These are phyloP conservation scores for Xiphophorus birchmanni DNA, from an alignment of 2,797 vertebrate genomes.

Conservation along the genomic window DNA sequence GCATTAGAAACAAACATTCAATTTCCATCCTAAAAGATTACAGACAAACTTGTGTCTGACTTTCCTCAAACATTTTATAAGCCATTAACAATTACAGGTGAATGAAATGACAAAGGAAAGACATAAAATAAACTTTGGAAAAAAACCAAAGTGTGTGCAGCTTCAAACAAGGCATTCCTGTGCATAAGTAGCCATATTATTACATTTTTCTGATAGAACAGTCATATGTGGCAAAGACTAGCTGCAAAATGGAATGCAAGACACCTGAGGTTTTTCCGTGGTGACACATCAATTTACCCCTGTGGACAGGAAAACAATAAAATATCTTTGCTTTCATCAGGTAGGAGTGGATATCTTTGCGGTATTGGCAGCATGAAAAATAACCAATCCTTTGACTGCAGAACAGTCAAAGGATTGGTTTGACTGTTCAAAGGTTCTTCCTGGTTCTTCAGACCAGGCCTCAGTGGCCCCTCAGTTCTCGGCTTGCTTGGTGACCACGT, in stretches of 20 bases:
- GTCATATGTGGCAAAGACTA: conserved; percentile 81
- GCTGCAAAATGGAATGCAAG: conserved; percentile 84
- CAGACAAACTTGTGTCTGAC: conserved; percentile 66
- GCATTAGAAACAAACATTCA: conserved; percentile 43
- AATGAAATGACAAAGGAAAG: conserved; percentile 54
- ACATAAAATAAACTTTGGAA: conserved; percentile 59
- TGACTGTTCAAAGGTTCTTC: too few species aligned
- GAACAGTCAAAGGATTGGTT: conserved; percentile 54
- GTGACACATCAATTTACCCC: conserved; percentile 79
- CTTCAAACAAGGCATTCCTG: conserved; percentile 81
- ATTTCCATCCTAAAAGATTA: conserved; percentile 67
- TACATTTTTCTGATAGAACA: conserved; percentile 79
- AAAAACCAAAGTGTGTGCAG: conserved; percentile 73
- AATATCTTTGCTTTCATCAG: conserved; percentile 74
- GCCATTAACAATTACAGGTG: conserved; percentile 57
- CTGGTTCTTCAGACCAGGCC: too few species aligned
- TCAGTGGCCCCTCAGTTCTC: conserved; percentile 91
- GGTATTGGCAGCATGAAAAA: conserved; percentile 75
- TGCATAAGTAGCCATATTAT: conserved; percentile 78
- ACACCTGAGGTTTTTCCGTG: conserved; percentile 81
- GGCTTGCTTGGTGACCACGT: conserved; percentile 98
- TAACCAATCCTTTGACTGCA: conserved; percentile 66
- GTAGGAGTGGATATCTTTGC: conserved; percentile 75
- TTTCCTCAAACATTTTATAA: conserved; percentile 51
- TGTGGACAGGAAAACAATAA: conserved; percentile 75